phyloP scores from a whole-genome alignment of 2,113 vertebrate genomes.

The cat (Felis catus) region F.catus_Fca126_mat1.0 CM031411.1:100875001-100875500 shows the following conservation, averaged over 20 bases:
- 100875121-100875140: background rate
- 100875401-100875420: constrained; percentile 10
- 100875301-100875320: too few species aligned
- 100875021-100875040: background rate
- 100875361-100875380: too few species aligned
- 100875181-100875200: too few species aligned
- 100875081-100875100: constrained; percentile 1
- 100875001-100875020: background rate
- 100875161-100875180: too few species aligned
- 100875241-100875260: too few species aligned
- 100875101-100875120: background rate
- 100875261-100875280: too few species aligned
- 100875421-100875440: background rate
- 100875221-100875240: too few species aligned
- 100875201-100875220: too few species aligned
- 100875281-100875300: too few species aligned
- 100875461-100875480: background rate
- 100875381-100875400: background rate
- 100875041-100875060: background rate
- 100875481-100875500: background rate
- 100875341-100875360: too few species aligned
- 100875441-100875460: background rate
- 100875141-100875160: background rate
- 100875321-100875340: too few species aligned
- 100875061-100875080: background rate